These are phyloP conservation scores for Trisateles emortualis DNA, from an alignment of 2,888 invertebrate species.

Conservation along the genomic window DNA sequence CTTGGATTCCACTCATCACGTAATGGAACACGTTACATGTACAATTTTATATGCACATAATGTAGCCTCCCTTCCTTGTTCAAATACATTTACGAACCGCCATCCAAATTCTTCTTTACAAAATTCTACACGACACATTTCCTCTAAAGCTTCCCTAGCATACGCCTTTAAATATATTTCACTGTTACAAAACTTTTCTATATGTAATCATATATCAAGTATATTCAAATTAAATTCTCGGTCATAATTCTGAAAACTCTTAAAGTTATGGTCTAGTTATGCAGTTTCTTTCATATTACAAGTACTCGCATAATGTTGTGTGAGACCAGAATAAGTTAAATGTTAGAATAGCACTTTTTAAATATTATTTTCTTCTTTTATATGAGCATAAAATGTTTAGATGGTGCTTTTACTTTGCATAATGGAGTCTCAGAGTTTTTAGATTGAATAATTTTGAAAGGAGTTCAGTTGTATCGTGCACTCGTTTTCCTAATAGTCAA, in stretches of 20 bases:
- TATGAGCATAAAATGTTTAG: constrained; percentile 24
- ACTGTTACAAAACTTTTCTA: constrained; percentile 34
- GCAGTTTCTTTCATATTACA: constrained; percentile 51
- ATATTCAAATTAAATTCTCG: constrained; percentile 63
- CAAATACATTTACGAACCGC: constrained; percentile 1
- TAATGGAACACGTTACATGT: constrained; percentile 8
- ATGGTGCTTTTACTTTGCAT: constrained; percentile 29
- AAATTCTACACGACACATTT: constrained; percentile 7
- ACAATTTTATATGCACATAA: constrained; percentile 11
- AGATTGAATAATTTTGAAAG: constrained; percentile 18
- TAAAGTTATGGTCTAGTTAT: constrained; percentile 41
- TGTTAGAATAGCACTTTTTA: constrained; percentile 29
- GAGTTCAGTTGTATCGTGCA: neutral
- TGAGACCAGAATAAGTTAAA: constrained; percentile 22
- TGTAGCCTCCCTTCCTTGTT: neutral
- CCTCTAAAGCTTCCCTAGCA: constrained; percentile 15
- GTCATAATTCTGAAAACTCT: constrained; percentile 57
- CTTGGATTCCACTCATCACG: constrained; percentile 9
- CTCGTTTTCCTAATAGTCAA: neutral
- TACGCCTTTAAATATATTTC: constrained; percentile 43
- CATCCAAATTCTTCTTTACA: neutral
- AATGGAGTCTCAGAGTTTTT: constrained; percentile 24
- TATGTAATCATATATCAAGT: constrained; percentile 50
- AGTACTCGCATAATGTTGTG: constrained; percentile 46
- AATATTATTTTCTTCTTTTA: constrained; percentile 26